Evolutionary conservation across 2,797 vertebrate species (phyloP).

Genomic region (Rachycentron canadum): DNA sequence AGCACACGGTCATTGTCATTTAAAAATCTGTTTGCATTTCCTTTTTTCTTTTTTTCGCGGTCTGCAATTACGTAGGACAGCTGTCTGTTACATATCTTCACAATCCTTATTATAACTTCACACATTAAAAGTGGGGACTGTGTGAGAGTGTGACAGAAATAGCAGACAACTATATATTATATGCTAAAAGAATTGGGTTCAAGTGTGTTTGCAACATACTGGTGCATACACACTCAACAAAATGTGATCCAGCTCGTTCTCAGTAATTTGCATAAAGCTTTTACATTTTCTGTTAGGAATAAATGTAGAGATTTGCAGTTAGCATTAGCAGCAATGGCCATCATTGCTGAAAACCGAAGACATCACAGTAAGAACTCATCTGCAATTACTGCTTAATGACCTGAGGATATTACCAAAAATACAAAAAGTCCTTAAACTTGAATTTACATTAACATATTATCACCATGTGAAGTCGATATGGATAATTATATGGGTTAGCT

Average conservation of each 20-base stretch:
- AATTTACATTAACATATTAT: neutral
- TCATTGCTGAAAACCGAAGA: neutral
- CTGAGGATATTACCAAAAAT: neutral
- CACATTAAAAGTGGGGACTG: neutral
- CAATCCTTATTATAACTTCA: neutral
- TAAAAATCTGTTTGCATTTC: constrained; percentile 35
- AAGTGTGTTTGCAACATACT: neutral
- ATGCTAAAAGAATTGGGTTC: neutral
- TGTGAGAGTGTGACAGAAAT: neutral
- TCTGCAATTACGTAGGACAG: constrained; percentile 20
- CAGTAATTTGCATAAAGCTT: constrained; percentile 7
- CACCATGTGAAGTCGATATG: neutral
- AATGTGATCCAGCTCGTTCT: constrained; percentile 10
- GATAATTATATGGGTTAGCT: neutral
- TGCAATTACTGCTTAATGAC: neutral
- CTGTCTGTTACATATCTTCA: constrained; percentile 18
- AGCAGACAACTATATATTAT: neutral
- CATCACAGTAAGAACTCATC: neutral
- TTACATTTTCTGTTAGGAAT: constrained; percentile 16
- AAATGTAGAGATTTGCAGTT: constrained; percentile 1
- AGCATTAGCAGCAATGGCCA: constrained; percentile 10
- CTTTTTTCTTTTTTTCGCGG: neutral
- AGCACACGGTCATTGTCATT: constrained; percentile 33
- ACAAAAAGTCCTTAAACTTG: neutral
- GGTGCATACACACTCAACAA: neutral